Conservation (phyloP, 1,140 invertebrate species). For the Drosophila kepulauana region DNA sequence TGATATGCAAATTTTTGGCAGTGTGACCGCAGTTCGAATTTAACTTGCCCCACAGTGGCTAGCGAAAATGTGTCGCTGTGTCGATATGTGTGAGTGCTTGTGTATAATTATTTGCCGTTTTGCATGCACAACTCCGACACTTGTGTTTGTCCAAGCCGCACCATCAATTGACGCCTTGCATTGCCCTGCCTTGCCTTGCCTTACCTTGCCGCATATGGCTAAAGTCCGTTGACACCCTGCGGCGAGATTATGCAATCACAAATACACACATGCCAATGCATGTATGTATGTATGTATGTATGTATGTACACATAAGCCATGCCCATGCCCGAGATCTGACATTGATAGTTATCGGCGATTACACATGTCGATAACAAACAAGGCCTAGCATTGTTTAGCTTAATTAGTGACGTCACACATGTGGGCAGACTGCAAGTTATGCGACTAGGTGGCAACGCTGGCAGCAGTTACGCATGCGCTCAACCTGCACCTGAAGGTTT, state of each 20-base stretch:
- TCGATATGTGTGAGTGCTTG: background rate
- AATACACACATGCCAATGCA: background rate
- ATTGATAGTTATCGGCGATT: constrained; percentile 7
- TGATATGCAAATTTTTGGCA: constrained; percentile 28
- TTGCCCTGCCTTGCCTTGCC: no score
- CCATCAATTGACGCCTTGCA: constrained; percentile 54
- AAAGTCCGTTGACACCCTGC: constrained; percentile 47
- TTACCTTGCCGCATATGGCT: background rate
- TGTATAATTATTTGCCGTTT: constrained; percentile 24
- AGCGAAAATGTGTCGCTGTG: background rate
- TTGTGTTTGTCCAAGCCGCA: constrained; percentile 36
- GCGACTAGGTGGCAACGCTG: no score
- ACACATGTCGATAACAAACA: constrained; percentile 1
- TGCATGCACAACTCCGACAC: constrained; percentile 2
- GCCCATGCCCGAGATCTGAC: constrained; percentile 8
- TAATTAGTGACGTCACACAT: background rate
- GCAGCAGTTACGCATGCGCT: no score
- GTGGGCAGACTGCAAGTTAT: background rate
- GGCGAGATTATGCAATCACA: constrained; percentile 12
- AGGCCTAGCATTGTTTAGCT: constrained; percentile 1
- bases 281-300: background rate
- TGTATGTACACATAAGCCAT: background rate
- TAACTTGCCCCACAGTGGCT: background rate
- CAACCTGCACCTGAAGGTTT: no score
- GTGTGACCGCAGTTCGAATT: background rate